Percentiles rank a stretch among this genome's conserved stretches.
Evolutionary conservation across 1,140 invertebrate genomes (phyloP).

Genomic region (Bombus haemorrhoidalis): DNA sequence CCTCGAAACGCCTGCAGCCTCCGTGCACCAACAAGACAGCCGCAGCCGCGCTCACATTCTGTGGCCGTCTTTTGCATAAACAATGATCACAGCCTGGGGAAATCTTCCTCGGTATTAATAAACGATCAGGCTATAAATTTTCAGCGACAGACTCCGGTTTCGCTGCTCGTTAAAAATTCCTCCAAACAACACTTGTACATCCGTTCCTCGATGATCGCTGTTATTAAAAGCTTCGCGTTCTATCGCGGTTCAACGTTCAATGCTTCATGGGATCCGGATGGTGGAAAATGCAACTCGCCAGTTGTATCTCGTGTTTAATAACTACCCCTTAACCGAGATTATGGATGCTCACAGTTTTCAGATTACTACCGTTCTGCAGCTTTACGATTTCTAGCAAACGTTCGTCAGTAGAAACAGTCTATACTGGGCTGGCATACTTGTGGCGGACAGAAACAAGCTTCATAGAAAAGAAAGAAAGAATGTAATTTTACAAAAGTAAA

Average conservation of each 20-base stretch:
- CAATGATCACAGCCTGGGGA: conserved; percentile 58
- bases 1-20: conserved; percentile 54
- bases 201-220: conserved; percentile 19
- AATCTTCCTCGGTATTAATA: conserved; percentile 41
- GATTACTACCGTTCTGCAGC: not conserved
- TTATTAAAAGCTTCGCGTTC: conserved; percentile 18
- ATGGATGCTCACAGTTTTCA: not conserved
- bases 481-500: not conserved
- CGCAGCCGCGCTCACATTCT: conserved; percentile 37
- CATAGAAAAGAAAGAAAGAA: not conserved
- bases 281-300: not conserved
- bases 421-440: not conserved
- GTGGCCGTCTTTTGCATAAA: conserved; percentile 60
- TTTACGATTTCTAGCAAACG: too few relatives aligned
- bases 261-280: not conserved
- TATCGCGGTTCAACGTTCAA: not conserved
- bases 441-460: not conserved
- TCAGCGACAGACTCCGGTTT: not conserved
- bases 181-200: not conserved
- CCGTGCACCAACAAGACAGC: conserved; percentile 33
- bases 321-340: not conserved
- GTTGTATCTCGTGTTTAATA: not conserved
- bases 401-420: not conserved
- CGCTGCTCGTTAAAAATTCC: conserved; percentile 42
- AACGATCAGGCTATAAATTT: conserved; percentile 41